Conservation (phyloP, 2,113 vertebrate genomes). For the Beaufortia kweichowensis region DNA sequence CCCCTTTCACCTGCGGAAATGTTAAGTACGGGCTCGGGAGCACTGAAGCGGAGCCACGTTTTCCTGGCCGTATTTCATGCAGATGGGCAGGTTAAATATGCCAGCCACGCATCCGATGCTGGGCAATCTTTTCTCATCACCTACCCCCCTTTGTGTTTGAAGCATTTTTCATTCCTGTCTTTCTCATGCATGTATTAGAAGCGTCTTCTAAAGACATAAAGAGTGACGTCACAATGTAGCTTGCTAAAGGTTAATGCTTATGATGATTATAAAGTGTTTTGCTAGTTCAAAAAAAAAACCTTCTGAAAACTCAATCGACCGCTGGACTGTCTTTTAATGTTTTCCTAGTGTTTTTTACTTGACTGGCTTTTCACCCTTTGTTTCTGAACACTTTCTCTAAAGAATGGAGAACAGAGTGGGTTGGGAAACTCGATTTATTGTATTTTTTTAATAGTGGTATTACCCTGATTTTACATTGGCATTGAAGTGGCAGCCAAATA, state of each 20-base stretch:
- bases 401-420: neutral
- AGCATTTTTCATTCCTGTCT: slow-evolving; percentile 19
- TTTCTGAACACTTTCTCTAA: neutral
- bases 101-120: slow-evolving; percentile 22
- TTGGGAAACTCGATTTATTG: slow-evolving; percentile 23
- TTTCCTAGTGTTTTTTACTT: slow-evolving; percentile 15
- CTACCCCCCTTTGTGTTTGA: neutral
- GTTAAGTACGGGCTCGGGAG: slow-evolving; percentile 57
- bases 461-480: too few species aligned
- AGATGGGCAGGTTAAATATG: slow-evolving; percentile 59
- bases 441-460: too few species aligned
- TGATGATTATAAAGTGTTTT: slow-evolving; percentile 72
- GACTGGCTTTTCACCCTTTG: slow-evolving; percentile 11
- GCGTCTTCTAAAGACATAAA: slow-evolving; percentile 56
- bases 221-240: slow-evolving; percentile 56
- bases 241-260: slow-evolving; percentile 71
- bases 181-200: slow-evolving; percentile 59
- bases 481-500: too few species aligned
- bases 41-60: slow-evolving; percentile 30
- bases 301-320: slow-evolving; percentile 67
- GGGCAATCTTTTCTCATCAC: slow-evolving; percentile 7
- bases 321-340: neutral
- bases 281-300: slow-evolving; percentile 65
- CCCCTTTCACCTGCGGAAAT: slow-evolving; percentile 59
- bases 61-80: slow-evolving; percentile 53